phyloP scores from a whole-genome alignment of 2,113 vertebrate genomes.

The Laterallus jamaicensis region DNA sequence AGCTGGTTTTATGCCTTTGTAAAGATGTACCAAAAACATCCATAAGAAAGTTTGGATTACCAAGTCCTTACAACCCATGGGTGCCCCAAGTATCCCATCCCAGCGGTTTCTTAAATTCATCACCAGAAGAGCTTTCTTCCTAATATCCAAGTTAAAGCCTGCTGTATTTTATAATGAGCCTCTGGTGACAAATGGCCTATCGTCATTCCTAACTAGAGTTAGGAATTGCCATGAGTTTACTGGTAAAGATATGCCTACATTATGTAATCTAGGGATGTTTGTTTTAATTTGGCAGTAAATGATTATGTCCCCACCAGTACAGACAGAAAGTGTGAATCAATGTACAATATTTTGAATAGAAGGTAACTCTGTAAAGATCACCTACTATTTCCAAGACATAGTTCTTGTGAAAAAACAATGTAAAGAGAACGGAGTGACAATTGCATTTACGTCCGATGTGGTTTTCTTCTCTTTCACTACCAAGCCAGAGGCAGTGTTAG shows the following conservation, averaged over 20 bases:
- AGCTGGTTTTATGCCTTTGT: background rate
- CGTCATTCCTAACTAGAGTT: background rate
- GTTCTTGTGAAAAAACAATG: background rate
- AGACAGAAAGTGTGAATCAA: background rate
- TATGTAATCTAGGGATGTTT: background rate
- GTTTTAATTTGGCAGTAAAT: background rate
- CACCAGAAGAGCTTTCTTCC: background rate
- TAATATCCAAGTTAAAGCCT: background rate
- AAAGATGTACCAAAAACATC: background rate
- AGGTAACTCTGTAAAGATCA: background rate
- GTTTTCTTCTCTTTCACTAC: conserved; percentile 13
- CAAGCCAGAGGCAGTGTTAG: conserved; percentile 31
- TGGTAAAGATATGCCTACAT: background rate
- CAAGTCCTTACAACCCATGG: background rate
- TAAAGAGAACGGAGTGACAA: background rate
- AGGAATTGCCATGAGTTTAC: background rate
- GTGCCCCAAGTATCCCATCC: background rate
- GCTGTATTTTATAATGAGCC: background rate
- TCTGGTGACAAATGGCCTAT: background rate
- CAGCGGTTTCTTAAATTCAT: background rate
- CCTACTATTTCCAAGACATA: background rate
- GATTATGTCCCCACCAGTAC: background rate
- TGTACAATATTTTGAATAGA: background rate
- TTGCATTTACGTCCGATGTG: background rate
- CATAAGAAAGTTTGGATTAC: background rate